phyloP scores from a whole-genome alignment of 2,797 vertebrate species.

The Menidia menidia region DNA sequence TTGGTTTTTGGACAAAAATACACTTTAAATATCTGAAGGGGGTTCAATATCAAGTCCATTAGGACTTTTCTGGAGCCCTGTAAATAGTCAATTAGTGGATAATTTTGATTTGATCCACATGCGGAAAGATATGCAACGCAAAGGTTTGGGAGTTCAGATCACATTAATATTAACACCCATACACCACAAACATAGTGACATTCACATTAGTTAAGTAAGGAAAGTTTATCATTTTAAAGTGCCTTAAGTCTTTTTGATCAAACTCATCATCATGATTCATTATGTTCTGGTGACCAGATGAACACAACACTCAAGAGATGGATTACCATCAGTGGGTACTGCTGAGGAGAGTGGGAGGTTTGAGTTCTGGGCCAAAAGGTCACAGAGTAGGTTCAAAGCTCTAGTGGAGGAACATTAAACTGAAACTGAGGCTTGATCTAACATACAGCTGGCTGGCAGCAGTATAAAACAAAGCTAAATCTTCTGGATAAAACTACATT shows the following conservation, averaged over 20 bases:
- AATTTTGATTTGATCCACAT: constrained; percentile 99
- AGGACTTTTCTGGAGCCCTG: constrained; percentile 91
- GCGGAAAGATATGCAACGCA: constrained; percentile 86
- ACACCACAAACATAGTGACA: constrained; percentile 31
- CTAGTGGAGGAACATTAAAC: constrained; percentile 69
- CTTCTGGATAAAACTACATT: constrained; percentile 73
- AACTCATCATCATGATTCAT: constrained; percentile 44
- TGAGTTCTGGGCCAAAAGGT: constrained; percentile 53
- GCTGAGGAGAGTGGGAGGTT: constrained; percentile 41
- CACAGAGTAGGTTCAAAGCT: constrained; percentile 64
- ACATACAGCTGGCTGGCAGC: constrained; percentile 79
- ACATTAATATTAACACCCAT: constrained; percentile 21
- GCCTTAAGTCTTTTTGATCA: constrained; percentile 38
- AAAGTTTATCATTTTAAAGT: constrained; percentile 34
- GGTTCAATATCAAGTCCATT: constrained; percentile 99
- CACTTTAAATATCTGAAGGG: constrained; percentile 93
- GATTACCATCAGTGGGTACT: constrained; percentile 3
- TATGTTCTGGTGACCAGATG: constrained; percentile 32
- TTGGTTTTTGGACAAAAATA: constrained; percentile 86
- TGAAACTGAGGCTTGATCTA: constrained; percentile 79
- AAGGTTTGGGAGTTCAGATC: constrained; percentile 29
- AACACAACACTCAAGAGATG: constrained; percentile 11
- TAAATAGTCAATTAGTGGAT: constrained; percentile 99
- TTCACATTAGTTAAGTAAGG: constrained; percentile 14
- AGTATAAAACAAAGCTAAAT: constrained; percentile 69